A percentile compares a stretch with the other conserved stretches of the same genome.
Conservation (phyloP, 2,888 invertebrate species). For the Synergus laeviventris region DNA sequence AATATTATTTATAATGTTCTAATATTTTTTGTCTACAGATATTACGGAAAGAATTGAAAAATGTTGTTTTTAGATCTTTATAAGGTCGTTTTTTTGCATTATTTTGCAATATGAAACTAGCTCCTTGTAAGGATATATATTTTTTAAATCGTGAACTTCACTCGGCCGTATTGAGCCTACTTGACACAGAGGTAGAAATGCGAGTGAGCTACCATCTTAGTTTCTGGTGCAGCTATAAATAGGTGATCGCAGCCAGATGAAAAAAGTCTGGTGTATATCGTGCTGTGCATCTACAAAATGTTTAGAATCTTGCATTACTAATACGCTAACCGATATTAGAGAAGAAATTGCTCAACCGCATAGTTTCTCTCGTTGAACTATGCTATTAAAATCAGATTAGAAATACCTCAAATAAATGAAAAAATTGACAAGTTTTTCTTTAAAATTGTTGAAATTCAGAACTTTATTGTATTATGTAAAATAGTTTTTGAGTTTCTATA, state of each 20-base stretch:
- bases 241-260: slow-evolving; percentile 62
- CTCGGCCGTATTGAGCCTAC: slow-evolving; percentile 17
- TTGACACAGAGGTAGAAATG: slow-evolving; percentile 54
- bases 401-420: background rate
- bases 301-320: slow-evolving; percentile 39
- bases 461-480: background rate
- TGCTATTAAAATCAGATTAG: slow-evolving; percentile 5
- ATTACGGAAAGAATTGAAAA: background rate
- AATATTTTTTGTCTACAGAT: background rate
- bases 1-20: background rate
- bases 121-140: slow-evolving; percentile 13
- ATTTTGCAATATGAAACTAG: background rate
- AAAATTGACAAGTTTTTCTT: background rate
- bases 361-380: background rate
- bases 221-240: slow-evolving; percentile 64
- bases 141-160: slow-evolving; percentile 38
- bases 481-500: background rate
- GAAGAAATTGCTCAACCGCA: slow-evolving; percentile 12
- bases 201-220: slow-evolving; percentile 60
- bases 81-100: background rate
- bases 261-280: slow-evolving; percentile 64
- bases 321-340: slow-evolving; percentile 35
- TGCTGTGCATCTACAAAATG: slow-evolving; percentile 51
- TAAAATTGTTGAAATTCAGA: background rate
- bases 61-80: background rate